These are phyloP conservation scores for Platypus cylindrus DNA, from an alignment of 2,888 invertebrate species.

Conservation along the genomic window DNA sequence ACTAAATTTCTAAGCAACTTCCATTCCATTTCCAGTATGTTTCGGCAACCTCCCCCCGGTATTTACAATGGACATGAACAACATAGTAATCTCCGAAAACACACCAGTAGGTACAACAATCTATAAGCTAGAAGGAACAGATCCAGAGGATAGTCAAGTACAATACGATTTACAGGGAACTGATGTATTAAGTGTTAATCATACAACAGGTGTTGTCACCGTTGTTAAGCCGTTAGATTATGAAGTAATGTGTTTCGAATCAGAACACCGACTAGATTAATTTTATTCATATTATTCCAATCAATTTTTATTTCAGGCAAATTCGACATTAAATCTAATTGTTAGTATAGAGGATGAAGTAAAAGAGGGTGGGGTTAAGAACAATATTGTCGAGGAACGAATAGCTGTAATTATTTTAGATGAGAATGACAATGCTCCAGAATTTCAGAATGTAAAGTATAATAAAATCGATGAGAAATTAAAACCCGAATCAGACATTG, in stretches of 20 bases:
- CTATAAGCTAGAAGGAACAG: conserved; percentile 64
- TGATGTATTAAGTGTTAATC: conserved; percentile 67
- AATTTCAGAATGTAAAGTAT: conserved; percentile 58
- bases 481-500: no score
- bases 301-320: conserved; percentile 46
- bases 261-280: no score
- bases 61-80: conserved; percentile 65
- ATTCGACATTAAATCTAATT: conserved; percentile 64
- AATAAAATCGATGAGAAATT: no score
- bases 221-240: conserved; percentile 68
- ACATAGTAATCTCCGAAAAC: conserved; percentile 63
- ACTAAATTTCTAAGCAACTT: no score
- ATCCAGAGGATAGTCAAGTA: conserved; percentile 68
- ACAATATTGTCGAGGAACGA: conserved; percentile 61
- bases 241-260: conserved; percentile 46
- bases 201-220: conserved; percentile 65
- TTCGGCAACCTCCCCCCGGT: conserved; percentile 54
- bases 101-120: conserved; percentile 66
- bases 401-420: conserved; percentile 76
- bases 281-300: no score
- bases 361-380: conserved; percentile 40
- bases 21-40: conserved; percentile 29
- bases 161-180: conserved; percentile 64
- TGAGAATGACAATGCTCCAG: conserved; percentile 79
- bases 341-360: conserved; percentile 73